Percentiles rank a stretch among this genome's conserved stretches.
phyloP scores from a whole-genome alignment of 2,888 invertebrate genomes.

The Nymphalis c-album region DNA sequence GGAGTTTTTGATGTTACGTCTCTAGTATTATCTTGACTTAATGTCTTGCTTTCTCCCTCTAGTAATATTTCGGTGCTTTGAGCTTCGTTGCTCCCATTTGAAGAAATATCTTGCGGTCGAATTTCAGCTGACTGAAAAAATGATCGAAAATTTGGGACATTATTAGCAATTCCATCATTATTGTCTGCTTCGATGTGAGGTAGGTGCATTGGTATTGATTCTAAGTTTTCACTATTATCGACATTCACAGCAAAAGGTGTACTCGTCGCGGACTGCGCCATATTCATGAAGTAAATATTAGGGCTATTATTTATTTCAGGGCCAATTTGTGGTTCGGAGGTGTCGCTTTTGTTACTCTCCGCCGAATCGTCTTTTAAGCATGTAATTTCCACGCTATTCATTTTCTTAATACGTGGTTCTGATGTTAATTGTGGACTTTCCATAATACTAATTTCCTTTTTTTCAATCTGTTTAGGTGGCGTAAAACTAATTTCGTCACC shows the following conservation, averaged over 20 bases:
- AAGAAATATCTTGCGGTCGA: constrained; percentile 61
- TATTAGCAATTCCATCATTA: constrained; percentile 41
- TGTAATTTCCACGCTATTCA: constrained; percentile 70
- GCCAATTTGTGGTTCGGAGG: constrained; percentile 41
- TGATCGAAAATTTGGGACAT: constrained; percentile 55
- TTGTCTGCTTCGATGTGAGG: constrained; percentile 45
- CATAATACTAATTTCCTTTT: constrained; percentile 34
- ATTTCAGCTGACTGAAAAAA: constrained; percentile 64
- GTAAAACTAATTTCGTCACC: constrained; percentile 50
- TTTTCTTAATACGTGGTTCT: constrained; percentile 58
- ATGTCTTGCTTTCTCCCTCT: constrained; percentile 52
- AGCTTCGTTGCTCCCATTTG: constrained; percentile 44
- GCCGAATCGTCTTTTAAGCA: constrained; percentile 58
- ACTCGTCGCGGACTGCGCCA: constrained; percentile 66
- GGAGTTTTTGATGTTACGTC: constrained; percentile 53
- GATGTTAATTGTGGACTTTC: constrained; percentile 51
- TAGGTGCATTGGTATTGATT: constrained; percentile 53
- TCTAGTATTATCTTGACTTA: constrained; percentile 52
- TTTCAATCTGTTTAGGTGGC: constrained; percentile 49
- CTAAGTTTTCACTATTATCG: constrained; percentile 43
- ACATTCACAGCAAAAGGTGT: constrained; percentile 56
- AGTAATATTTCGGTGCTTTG: constrained; percentile 48
- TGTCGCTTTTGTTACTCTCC: constrained; percentile 47
- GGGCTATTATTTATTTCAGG: constrained; percentile 53
- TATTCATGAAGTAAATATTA: constrained; percentile 54